phyloP scores from a whole-genome alignment of 2,888 invertebrate species.

The Nymphalis urticae region DNA sequence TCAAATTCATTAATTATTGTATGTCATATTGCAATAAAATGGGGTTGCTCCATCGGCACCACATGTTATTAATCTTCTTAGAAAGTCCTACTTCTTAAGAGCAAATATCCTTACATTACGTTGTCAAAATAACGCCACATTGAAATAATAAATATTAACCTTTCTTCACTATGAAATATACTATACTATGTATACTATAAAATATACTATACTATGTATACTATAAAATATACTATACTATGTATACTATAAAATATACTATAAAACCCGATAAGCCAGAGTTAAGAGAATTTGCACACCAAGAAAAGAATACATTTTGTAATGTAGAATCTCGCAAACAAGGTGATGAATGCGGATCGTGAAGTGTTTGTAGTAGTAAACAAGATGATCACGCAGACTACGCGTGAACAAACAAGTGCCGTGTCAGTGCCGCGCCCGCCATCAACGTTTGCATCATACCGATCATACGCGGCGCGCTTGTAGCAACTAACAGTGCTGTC shows the following conservation, averaged over 20 bases:
- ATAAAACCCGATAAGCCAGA: no score
- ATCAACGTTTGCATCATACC: conserved; percentile 46
- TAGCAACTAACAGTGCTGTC: conserved; percentile 35
- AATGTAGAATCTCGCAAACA: conserved; percentile 18
- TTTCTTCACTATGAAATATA: no score
- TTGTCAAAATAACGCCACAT: no score
- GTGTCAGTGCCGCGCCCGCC: conserved; percentile 52
- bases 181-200: no score
- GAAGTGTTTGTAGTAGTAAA: conserved; percentile 68
- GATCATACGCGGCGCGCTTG: conserved; percentile 42
- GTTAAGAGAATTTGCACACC: background rate
- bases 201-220: no score
- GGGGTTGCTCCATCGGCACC: background rate
- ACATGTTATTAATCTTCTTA: background rate
- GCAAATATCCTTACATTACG: no score
- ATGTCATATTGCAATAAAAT: background rate
- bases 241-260: no score
- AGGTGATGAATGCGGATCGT: conserved; percentile 60
- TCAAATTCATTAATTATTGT: no score
- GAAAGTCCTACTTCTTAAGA: background rate
- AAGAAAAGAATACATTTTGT: background rate
- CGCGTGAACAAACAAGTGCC: conserved; percentile 79
- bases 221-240: no score
- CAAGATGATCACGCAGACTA: conserved; percentile 70
- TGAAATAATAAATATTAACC: no score